A percentile compares a stretch with the other conserved stretches of the same genome.
These are phyloP conservation scores for Chloroceryle amazona DNA, from an alignment of 2,797 vertebrate genomes.

Conservation along the genomic window DNA sequence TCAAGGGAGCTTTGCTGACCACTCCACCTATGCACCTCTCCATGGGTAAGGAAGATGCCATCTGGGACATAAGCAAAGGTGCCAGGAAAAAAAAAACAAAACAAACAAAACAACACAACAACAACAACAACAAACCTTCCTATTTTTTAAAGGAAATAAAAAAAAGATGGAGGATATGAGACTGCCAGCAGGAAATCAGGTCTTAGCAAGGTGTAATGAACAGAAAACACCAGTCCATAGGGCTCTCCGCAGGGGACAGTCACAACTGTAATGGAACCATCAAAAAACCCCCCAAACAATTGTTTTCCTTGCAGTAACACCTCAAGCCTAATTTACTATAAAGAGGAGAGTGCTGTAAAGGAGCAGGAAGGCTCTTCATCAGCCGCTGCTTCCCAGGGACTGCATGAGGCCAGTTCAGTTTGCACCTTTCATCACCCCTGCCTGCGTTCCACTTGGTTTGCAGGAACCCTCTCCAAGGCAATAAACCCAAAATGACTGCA, in stretches of 20 bases:
- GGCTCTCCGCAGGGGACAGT: slow-evolving; percentile 14
- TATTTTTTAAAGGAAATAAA: slow-evolving; percentile 43
- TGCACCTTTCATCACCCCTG: slow-evolving; percentile 65
- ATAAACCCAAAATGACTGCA: slow-evolving; percentile 66
- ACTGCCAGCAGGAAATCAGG: slow-evolving; percentile 51
- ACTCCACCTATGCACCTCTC: not conserved
- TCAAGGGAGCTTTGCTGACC: not conserved
- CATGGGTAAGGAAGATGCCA: not conserved
- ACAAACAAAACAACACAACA: too few species aligned
- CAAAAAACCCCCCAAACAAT: slow-evolving; percentile 52
- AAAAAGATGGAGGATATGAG: slow-evolving; percentile 13
- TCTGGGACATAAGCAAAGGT: not conserved
- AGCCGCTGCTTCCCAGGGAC: slow-evolving; percentile 49
- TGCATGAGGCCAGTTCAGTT: slow-evolving; percentile 67
- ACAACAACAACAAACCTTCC: not conserved
- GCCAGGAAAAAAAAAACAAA: not conserved
- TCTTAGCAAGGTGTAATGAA: slow-evolving; percentile 59
- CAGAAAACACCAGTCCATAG: slow-evolving; percentile 55
- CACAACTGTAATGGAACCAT: slow-evolving; percentile 42
- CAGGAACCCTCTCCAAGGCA: slow-evolving; percentile 35
- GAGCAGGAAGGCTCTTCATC: slow-evolving; percentile 35
- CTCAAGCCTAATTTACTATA: slow-evolving; percentile 51
- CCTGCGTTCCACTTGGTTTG: slow-evolving; percentile 28
- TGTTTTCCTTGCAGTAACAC: slow-evolving; percentile 68
- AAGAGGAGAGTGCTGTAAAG: slow-evolving; percentile 24